phyloP scores from a whole-genome alignment of 2,797 vertebrate genomes.

The Thalassophryne amazonica region DNA sequence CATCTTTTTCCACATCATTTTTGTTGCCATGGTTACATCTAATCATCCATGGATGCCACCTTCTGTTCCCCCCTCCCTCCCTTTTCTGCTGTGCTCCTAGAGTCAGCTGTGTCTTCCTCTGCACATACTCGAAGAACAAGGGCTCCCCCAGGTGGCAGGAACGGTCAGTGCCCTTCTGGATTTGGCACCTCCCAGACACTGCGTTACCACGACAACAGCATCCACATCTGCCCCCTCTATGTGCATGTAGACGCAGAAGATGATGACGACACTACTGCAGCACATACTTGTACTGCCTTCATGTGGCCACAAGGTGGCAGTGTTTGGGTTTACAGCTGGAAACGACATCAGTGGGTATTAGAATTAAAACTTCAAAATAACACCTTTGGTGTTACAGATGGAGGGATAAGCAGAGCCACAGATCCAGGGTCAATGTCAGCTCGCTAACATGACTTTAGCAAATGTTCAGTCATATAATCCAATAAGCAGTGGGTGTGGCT shows the following conservation, averaged over 20 bases:
- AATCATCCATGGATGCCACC: constrained; percentile 77
- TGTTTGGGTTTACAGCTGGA: too few species aligned
- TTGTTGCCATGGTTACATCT: constrained; percentile 55
- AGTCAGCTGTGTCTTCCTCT: constrained; percentile 95
- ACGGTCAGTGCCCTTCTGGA: constrained; percentile 91
- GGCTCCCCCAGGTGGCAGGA: constrained; percentile 90
- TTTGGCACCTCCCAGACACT: constrained; percentile 85
- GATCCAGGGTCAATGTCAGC: too few species aligned
- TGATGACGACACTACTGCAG: neutral
- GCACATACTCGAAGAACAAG: constrained; percentile 97
- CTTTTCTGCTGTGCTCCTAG: constrained; percentile 72
- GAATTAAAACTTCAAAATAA: too few species aligned
- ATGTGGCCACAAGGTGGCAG: too few species aligned
- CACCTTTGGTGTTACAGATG: too few species aligned
- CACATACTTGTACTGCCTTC: neutral
- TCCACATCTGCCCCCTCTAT: constrained; percentile 54
- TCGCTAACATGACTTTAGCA: too few species aligned
- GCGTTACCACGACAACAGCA: constrained; percentile 50
- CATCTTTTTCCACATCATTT: constrained; percentile 8
- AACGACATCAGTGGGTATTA: too few species aligned
- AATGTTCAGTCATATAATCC: too few species aligned
- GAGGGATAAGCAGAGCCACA: too few species aligned
- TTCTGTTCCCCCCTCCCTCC: constrained; percentile 38
- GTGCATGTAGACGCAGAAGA: constrained; percentile 67
- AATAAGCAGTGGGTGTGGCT: too few species aligned